Evolutionary conservation across 2,797 vertebrate genomes (phyloP), one percentile per base, ranked within the genome.

Genomic region (Spinibarbus caldwelli): DNA sequence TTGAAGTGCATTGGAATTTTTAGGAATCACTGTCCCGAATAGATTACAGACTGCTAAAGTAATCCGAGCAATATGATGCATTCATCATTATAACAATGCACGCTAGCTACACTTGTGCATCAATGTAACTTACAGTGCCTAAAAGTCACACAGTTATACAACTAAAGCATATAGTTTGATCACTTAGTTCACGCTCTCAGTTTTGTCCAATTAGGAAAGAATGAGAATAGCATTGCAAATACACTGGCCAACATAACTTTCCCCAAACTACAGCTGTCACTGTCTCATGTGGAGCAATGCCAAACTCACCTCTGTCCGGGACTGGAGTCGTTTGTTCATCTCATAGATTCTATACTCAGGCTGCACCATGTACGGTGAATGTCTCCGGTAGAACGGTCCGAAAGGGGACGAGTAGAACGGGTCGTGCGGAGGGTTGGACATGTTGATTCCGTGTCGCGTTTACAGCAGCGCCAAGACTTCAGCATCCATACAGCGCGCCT

Each of bases 351-450:
- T 96, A 93, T 99, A 99, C 96, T 99, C 98, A 88, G 98, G 98
- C 94, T 99, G 98, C 87, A 99, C 96, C 97, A 98, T 96, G 96
- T 99, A 99, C 83, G 98, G 97, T 92, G 97, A 96, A 93, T 99
- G 98, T 91, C 98, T 96, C 95, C 98, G 95, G 96, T 99, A 99
- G 96, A 99, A 99, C 91, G 98, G 98, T 95, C 97, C 98, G 95
- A 99, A 99, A 86, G 98, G 98, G 91, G 98, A 99, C 92, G 98
- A 98, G 96, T 99, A 99, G 96, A 99, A 99, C 90, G 98, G 98
- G 96, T 99, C 98, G 93, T 99, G 97, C 91, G 96, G 97, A 85
- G 97, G 94, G 96, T 97, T 98, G 95, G 97, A 98, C 98, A 99
- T 99, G 96, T 96, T 96, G 96, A 93, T 66, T 71, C 82, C 73